phyloP scores from a whole-genome alignment of 2,113 vertebrate species.

The Ophiodon elongatus region DNA sequence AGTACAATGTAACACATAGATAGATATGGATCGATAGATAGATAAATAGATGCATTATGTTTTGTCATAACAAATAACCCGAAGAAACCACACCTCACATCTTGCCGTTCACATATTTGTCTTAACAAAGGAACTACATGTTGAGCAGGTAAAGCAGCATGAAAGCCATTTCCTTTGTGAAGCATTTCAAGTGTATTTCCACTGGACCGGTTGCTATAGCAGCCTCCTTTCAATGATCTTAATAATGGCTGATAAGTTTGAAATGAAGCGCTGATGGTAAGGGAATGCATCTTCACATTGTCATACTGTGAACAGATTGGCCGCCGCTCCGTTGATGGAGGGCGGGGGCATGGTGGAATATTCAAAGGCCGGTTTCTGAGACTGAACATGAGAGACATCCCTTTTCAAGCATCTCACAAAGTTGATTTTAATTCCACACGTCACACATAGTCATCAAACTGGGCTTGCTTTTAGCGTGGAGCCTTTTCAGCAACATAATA shows the following conservation, averaged over 20 bases:
- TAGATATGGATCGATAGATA: not conserved
- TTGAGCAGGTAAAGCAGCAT: slow-evolving; percentile 12
- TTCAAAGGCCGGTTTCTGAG: not conserved
- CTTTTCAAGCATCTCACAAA: slow-evolving; percentile 8
- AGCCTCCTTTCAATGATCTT: slow-evolving; percentile 44
- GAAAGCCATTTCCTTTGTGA: slow-evolving; percentile 46
- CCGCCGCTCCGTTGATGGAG: not conserved
- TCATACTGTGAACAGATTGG: slow-evolving; percentile 19
- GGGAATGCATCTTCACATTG: slow-evolving; percentile 30
- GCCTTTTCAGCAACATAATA: slow-evolving; percentile 5
- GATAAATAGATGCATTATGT: slow-evolving; percentile 1
- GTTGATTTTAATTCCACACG: slow-evolving; percentile 21
- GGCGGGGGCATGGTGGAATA: not conserved
- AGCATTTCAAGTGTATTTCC: slow-evolving; percentile 37
- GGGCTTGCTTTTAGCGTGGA: not conserved
- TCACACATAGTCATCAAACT: not conserved
- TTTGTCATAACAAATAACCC: not conserved
- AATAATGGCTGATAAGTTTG: slow-evolving; percentile 51
- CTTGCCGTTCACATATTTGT: slow-evolving; percentile 2
- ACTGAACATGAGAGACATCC: slow-evolving; percentile 4
- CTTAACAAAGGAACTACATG: slow-evolving; percentile 1
- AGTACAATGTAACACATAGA: not conserved
- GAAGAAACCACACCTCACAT: not conserved
- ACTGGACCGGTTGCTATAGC: slow-evolving; percentile 62
- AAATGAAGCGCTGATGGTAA: slow-evolving; percentile 38